These are phyloP conservation scores for Vespertilio murinus DNA, from an alignment of 2,797 vertebrate genomes.

Conservation along the genomic window DNA sequence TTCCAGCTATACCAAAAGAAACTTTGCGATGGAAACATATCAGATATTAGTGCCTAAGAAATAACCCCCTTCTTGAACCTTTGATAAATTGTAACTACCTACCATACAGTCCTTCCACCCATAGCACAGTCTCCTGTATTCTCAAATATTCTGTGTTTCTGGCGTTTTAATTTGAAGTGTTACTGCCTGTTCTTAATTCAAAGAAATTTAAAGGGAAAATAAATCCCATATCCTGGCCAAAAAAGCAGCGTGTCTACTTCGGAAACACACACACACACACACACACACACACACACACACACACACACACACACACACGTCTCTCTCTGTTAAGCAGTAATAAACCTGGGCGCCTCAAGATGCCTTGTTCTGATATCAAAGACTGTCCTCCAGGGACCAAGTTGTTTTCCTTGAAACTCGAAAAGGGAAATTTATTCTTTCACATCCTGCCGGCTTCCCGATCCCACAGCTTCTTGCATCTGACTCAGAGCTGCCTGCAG, in stretches of 20 bases:
- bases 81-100: neutral
- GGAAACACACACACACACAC: neutral
- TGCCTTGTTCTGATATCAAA: neutral
- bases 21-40: neutral
- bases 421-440: neutral
- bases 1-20: neutral
- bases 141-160: neutral
- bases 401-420: slow-evolving; percentile 34
- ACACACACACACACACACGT: neutral
- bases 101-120: neutral
- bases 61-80: neutral
- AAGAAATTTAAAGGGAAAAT: neutral
- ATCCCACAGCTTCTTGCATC: neutral
- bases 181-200: neutral
- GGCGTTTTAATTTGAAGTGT: neutral
- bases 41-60: neutral
- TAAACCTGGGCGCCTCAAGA: neutral
- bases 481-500: neutral
- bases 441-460: neutral
- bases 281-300: neutral
- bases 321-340: neutral
- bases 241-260: neutral
- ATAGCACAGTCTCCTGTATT: neutral
- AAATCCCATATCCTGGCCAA: neutral
- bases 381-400: neutral